Evolutionary conservation across 2,888 invertebrate species (phyloP).

Genomic region (Physocephala rufipes): DNA sequence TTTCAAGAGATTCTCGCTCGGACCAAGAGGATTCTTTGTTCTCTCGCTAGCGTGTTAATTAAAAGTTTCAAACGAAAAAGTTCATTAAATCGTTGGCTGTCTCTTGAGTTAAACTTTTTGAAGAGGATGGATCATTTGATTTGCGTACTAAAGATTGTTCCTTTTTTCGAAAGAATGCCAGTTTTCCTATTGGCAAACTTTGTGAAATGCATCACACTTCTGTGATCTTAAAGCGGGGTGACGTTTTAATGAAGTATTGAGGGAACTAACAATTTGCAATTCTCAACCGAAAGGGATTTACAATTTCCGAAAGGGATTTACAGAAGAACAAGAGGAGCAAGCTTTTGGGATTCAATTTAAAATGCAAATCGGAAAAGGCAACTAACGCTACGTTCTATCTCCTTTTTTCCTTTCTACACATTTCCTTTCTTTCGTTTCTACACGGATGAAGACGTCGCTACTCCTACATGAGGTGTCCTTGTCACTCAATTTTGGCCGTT

Average conservation of each 20-base stretch:
- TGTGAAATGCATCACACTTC: background rate
- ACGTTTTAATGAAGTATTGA: background rate
- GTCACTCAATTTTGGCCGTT: too few relatives aligned
- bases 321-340: too few relatives aligned
- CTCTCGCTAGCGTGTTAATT: background rate
- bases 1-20: background rate
- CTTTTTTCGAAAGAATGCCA: background rate
- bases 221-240: background rate
- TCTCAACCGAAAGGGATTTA: too few relatives aligned
- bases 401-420: too few relatives aligned
- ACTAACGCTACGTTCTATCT: conserved; percentile 16
- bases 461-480: too few relatives aligned
- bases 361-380: conserved; percentile 49
- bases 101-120: background rate
- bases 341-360: conserved; percentile 40
- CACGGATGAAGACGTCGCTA: too few relatives aligned
- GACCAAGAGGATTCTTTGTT: background rate
- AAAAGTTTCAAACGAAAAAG: background rate
- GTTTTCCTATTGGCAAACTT: background rate
- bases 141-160: background rate
- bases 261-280: background rate
- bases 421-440: too few relatives aligned
- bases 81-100: background rate
- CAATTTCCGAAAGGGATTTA: too few relatives aligned
- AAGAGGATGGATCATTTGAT: too few relatives aligned